Percentiles rank a stretch among this genome's conserved stretches.
These are phyloP conservation scores for Phenganax stokvisi DNA, from an alignment of 92 coral and sea anemone genomes.

Conservation along the genomic window DNA sequence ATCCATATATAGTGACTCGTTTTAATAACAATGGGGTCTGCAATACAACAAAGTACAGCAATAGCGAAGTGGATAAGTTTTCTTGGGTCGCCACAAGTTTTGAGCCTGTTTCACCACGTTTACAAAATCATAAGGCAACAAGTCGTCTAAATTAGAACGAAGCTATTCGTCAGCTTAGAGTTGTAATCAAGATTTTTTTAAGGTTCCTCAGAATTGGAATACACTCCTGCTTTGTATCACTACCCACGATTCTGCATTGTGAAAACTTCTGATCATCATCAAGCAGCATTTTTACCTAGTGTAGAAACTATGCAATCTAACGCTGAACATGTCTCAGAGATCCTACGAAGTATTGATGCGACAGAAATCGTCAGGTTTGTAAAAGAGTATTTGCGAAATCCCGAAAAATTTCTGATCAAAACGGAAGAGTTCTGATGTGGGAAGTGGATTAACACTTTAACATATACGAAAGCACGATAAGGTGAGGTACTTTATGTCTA, in stretches of 20 bases:
- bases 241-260: slow-evolving; percentile 91
- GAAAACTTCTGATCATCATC: slow-evolving; percentile 73
- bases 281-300: slow-evolving; percentile 90
- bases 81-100: too few relatives aligned
- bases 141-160: background rate
- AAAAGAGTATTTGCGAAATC: slow-evolving; percentile 59
- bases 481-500: too few relatives aligned
- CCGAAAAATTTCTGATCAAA: slow-evolving; percentile 53
- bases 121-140: background rate
- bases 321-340: slow-evolving; percentile 60
- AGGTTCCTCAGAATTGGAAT: slow-evolving; percentile 37
- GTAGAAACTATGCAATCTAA: slow-evolving; percentile 52
- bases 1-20: too few relatives aligned
- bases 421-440: slow-evolving; percentile 66
- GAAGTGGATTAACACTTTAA: background rate
- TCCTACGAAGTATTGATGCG: slow-evolving; percentile 64
- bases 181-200: background rate
- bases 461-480: too few relatives aligned
- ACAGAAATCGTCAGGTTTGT: slow-evolving; percentile 75
- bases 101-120: too few relatives aligned
- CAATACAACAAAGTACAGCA: too few relatives aligned
- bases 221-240: slow-evolving; percentile 62
- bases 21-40: too few relatives aligned
- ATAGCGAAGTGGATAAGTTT: too few relatives aligned
- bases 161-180: background rate